Conservation (phyloP, 2,797 vertebrate species). For the Argya squamiceps region DNA sequence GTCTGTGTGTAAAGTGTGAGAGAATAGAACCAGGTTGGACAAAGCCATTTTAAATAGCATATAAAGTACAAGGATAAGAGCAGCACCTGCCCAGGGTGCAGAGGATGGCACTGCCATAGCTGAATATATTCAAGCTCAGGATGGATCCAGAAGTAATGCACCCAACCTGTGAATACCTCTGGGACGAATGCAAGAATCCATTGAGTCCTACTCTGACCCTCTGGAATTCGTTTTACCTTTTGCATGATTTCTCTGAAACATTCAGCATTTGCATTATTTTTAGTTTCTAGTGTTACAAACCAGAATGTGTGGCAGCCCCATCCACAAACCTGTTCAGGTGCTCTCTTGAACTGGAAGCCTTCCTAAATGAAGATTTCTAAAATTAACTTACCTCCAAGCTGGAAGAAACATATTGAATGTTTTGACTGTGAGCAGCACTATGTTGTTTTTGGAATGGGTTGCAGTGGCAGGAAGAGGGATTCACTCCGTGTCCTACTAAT, state of each 20-base stretch:
- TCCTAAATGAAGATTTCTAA: not conserved
- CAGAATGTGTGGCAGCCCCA: not conserved
- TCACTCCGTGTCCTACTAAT: not conserved
- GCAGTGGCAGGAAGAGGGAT: not conserved
- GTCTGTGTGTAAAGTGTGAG: not conserved
- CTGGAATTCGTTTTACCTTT: not conserved
- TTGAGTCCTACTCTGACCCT: not conserved
- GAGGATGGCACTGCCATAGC: not conserved
- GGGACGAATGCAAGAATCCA: not conserved
- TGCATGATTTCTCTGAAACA: not conserved
- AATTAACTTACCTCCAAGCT: not conserved
- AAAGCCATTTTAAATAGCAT: not conserved
- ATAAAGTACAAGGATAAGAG: not conserved
- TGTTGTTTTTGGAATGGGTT: rapidly evolving
- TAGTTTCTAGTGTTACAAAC: not conserved
- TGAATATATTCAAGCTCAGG: not conserved
- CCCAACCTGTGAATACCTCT: not conserved
- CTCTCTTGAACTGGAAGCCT: not conserved
- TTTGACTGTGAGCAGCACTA: not conserved
- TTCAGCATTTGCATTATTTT: not conserved
- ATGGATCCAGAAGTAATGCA: not conserved
- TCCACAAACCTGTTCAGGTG: not conserved
- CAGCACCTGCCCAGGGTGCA: not conserved
- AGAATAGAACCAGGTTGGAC: not conserved
- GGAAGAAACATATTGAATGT: not conserved